These are phyloP conservation scores for Ataeniobius toweri DNA, from an alignment of 2,797 vertebrate genomes.

Conservation along the genomic window DNA sequence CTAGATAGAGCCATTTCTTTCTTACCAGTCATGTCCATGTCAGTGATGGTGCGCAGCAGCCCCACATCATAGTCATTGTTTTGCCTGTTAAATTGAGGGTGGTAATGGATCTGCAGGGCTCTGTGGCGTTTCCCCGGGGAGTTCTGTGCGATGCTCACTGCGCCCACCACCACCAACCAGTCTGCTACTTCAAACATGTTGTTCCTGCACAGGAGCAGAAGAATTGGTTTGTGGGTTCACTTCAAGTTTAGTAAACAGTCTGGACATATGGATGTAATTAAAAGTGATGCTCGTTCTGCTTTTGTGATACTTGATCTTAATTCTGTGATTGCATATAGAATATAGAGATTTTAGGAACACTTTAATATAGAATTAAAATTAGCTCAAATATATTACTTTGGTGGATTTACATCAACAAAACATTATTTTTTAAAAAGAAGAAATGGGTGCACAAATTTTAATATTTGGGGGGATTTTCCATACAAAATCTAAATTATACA, in stretches of 20 bases:
- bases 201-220: slow-evolving; percentile 54
- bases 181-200: slow-evolving; percentile 63
- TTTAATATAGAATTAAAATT: background rate
- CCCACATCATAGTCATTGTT: slow-evolving; percentile 83
- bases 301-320: background rate
- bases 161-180: slow-evolving; percentile 77
- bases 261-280: background rate
- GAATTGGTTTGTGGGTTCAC: background rate
- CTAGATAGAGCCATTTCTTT: slow-evolving; percentile 12
- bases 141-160: slow-evolving; percentile 52
- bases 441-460: no score
- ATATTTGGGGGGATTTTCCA: no score
- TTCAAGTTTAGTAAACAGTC: background rate
- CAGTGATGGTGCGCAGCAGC: slow-evolving; percentile 75
- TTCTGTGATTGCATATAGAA: background rate
- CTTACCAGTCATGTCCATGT: slow-evolving; percentile 71
- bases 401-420: background rate
- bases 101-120: slow-evolving; percentile 66
- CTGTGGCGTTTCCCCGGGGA: slow-evolving; percentile 68
- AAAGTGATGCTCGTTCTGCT: background rate
- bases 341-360: background rate
- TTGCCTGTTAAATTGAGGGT: slow-evolving; percentile 67
- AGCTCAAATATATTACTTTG: background rate
- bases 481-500: no score
- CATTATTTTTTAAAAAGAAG: background rate